Base-by-base conservation (phyloP, 2,113 vertebrate species). In the Illadopsis cleaveri region DNA sequence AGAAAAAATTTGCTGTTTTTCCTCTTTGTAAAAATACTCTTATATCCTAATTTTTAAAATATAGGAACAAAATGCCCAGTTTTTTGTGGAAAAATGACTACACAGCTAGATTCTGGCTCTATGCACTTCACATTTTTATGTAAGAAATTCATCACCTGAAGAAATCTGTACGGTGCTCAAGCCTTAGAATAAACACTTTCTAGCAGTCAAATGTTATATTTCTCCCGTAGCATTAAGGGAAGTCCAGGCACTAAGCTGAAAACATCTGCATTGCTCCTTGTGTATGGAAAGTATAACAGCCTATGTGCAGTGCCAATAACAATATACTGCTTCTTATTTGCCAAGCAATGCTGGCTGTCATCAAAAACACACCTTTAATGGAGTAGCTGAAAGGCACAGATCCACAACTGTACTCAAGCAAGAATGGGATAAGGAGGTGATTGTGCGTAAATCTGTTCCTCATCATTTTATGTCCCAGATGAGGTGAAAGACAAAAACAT, bases 331-430 rank as follows among this genome's bases (percentile, higher is more conserved):
- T 69, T 23, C 77, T 69, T 51, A 57, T 85, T 90, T 90, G 82
- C 85, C 3, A 8, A 71, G 70, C 15, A 48, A 18, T 23, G 57
- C 90, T 95, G 95, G 85, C 48, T 90, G 76, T 80, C 64, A 68
- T 96, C 81, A 95, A 91, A 95, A 87, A 35, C 56, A 87, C 92
- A 91, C 87, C 65, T 95, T 90, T 72, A 87, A 72, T 23, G 21
- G 84, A 82, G 70, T 31, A 68, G 77, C 85, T 84, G 60, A 91
- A 87, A 89, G 30, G 77, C 78, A 60, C 35, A 71, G 65, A 82
- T 78, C 56, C 77, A 78, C 51, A 61, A 18, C 65, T 51, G 2
- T 20, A n/a, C 40, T 51, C 37, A 21, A 60, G 35, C 21, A 71
- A 86, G 84, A 69, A 68, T 15, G 57, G 87, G 65, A 51, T 92